Evolutionary conservation across 2,888 invertebrate species (phyloP), one percentile per base, ranked within the genome.

Genomic region (Sycophila texana): DNA sequence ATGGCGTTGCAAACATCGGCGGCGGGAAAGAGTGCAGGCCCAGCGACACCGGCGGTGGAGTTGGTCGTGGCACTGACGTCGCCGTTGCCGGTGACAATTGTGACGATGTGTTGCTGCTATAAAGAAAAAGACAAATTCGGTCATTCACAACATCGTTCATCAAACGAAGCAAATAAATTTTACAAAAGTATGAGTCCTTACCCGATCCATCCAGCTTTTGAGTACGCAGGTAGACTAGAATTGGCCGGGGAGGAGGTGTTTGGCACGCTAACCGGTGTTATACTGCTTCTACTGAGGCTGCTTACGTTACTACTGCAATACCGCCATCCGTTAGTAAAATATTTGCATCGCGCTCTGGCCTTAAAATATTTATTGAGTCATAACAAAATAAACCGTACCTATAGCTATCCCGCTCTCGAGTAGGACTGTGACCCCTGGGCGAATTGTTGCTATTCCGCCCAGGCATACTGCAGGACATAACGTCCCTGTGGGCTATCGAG

Each of bases 391-490:
- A 76, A 20, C 22, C 84, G 85, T 92, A 96, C 96, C 96, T 96
- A 92, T 96, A 96, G 91, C 95, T 96, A 88, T 96, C 96, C 84
- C 96, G 93, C 90, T 97, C 96, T 86, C 96, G 93, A 85, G 92
- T 94, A 72, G 96, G 95, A 90, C 95, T 95, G 89, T 94, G 95
- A 79, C 94, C 95, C 85, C 95, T 93, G 20, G 96, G 96, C 63
- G 96, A 95, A 90, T 95, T 95, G 86, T 94, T 94, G 76, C 93
- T 92, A 86, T 94, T 93, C 79, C 91, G 89, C 77, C 91, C 91
- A 57, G 91, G 89, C 79, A 91, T 83, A 79, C 91, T 89, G 77
- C 91, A 90, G 80, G 90, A 89, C 72, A 91, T 90, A 83, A 91
- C 89, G 81, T 92, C 91, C 79, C 91, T 86, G 83, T 92, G 92